Evolutionary conservation across 2,888 invertebrate species (phyloP).

Genomic region (Hartigia nigra): DNA sequence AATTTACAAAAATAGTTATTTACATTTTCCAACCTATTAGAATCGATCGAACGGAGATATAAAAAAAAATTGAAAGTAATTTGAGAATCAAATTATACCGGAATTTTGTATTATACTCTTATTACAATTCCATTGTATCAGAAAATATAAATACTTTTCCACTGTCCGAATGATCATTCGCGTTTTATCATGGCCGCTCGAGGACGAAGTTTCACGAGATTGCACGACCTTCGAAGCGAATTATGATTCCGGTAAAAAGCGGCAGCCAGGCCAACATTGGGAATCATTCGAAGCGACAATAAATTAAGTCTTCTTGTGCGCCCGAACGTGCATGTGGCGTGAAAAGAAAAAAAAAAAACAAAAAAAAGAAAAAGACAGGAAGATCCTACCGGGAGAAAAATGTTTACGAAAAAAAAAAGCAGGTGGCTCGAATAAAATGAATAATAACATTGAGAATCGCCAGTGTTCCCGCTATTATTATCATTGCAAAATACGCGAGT

Average conservation of each 20-base stretch:
- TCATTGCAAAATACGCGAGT: neutral
- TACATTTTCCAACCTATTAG: neutral
- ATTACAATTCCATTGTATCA: neutral
- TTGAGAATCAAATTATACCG: neutral
- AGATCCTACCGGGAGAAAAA: neutral
- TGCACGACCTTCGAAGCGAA: slow-evolving; percentile 50
- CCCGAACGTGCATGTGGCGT: neutral
- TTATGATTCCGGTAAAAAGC: slow-evolving; percentile 54
- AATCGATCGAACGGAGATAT: neutral
- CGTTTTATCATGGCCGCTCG: slow-evolving; percentile 25
- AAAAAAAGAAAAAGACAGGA: neutral
- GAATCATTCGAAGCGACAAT: neutral
- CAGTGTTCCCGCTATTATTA: neutral
- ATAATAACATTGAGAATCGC: neutral
- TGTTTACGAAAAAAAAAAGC: neutral
- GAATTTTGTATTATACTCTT: neutral
- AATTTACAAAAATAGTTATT: neutral
- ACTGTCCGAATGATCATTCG: slow-evolving; percentile 14
- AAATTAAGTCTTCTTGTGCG: neutral
- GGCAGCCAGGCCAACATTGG: neutral
- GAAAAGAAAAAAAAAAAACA: too few relatives aligned
- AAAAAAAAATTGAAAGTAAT: neutral
- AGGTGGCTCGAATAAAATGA: neutral
- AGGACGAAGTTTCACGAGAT: slow-evolving; percentile 35
- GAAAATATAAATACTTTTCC: neutral